Evolutionary conservation across 2,888 invertebrate species (phyloP), one percentile per base, ranked within the genome.

Genomic region (Zeuzera pyrina): DNA sequence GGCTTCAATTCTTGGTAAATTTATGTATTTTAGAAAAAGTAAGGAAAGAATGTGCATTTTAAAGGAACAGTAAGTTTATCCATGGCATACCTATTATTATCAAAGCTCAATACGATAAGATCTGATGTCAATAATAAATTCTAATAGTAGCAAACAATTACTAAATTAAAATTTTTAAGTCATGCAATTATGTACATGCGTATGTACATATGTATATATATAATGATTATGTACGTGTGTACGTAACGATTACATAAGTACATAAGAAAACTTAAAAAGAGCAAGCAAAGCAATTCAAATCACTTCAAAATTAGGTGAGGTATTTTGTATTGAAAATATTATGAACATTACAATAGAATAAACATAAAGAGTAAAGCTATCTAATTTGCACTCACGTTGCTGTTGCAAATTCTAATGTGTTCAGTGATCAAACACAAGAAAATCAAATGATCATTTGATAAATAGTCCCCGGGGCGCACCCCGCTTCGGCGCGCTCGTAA

Each of bases 381-480:
- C 30, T 29, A 37, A 44, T 45, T 51, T 46, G 47, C 45, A 46
- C 44, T 11, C 25, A 43, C 51, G 41, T 39, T 36, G 52, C 52
- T 60, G 66, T 74, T 73, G 77, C 77, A 74, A 79, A 79, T 73
- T 70, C 60, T 83, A 81, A 81, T 78, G 81, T 79, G 81, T 63
- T 77, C 81, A 79, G 69, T 84, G 84, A 84, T 84, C 83, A 84
- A 84, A 84, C 77, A 84, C 83, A 84, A 84, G 83, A 79, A 84
- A 84, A 84, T 84, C 83, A 84, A 84, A 84, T 79, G 84, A 84
- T 84, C 78, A 84, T 84, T 84, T 84, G 84, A 84, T 84, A 83
- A 84, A 84, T 84, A 68, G 78, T 72, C 72, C 69, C 68, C 44
- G 54, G 61, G 71, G 73, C 62, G 53, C 57, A 43, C 38, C 42